Evolutionary conservation across 2,797 vertebrate species (phyloP).

Genomic region (Acrossocheilus fasciatus): DNA sequence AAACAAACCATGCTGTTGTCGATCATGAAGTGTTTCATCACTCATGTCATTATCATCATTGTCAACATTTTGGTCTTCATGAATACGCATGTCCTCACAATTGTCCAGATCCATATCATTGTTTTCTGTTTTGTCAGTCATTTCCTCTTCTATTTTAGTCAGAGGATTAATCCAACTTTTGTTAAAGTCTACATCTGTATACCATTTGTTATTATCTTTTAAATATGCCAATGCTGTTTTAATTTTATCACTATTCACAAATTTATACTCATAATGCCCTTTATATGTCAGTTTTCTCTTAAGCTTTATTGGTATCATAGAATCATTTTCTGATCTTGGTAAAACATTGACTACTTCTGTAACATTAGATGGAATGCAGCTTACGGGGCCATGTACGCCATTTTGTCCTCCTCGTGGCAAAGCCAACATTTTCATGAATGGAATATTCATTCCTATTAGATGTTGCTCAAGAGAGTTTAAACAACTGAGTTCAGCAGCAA

Average conservation of each 20-base stretch:
- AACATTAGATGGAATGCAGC: conserved; percentile 32
- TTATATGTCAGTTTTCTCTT: conserved; percentile 47
- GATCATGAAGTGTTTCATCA: conserved; percentile 41
- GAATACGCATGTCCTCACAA: neutral
- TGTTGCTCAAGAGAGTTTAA: conserved; percentile 48
- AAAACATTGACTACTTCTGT: conserved; percentile 22
- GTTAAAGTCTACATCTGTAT: conserved; percentile 39
- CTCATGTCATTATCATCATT: neutral
- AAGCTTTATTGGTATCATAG: conserved; percentile 30
- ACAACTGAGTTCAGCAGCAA: neutral
- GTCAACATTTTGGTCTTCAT: neutral
- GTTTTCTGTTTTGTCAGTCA: no score
- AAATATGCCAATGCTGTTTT: conserved; percentile 30
- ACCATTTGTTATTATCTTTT: conserved; percentile 25
- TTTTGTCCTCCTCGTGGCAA: conserved; percentile 39
- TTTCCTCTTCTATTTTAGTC: conserved; percentile 14
- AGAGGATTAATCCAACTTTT: conserved; percentile 36
- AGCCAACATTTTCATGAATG: conserved; percentile 49
- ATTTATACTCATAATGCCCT: conserved; percentile 43
- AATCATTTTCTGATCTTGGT: conserved; percentile 33
- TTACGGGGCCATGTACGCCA: conserved; percentile 24
- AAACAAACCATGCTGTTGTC: conserved; percentile 32
- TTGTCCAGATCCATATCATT: neutral
- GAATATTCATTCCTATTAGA: conserved; percentile 32
- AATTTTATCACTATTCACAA: conserved; percentile 22